Evolutionary conservation across 1,140 invertebrate genomes (phyloP).

Genomic region (Ectropis grisescens): DNA sequence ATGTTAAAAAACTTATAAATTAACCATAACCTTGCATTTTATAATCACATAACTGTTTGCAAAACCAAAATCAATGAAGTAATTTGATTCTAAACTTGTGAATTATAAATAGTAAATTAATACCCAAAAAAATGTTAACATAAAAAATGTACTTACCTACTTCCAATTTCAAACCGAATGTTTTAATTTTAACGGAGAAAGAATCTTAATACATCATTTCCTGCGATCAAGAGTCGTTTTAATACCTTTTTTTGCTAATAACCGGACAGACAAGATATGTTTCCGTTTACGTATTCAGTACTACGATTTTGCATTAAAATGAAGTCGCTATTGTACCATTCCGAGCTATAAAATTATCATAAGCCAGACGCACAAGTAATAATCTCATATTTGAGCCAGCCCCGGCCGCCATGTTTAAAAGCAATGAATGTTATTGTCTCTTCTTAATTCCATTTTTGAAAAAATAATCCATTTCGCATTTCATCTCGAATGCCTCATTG

Average conservation of each 20-base stretch:
- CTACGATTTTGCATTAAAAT: constrained; percentile 25
- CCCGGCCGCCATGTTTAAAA: constrained; percentile 58
- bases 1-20: too few species aligned
- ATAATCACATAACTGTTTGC: too few species aligned
- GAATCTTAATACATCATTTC: constrained; percentile 8
- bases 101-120: too few species aligned
- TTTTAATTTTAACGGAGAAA: too few species aligned
- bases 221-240: constrained; percentile 23
- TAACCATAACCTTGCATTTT: too few species aligned
- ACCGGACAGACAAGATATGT: constrained; percentile 24
- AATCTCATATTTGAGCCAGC: constrained; percentile 53
- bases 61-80: too few species aligned
- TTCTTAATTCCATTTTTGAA: constrained; percentile 68
- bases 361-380: constrained; percentile 37
- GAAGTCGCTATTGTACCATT: constrained; percentile 17
- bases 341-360: constrained; percentile 44
- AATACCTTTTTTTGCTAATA: constrained; percentile 12
- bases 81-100: too few species aligned
- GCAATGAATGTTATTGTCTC: constrained; percentile 67
- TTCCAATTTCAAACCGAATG: too few species aligned
- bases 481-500: constrained; percentile 50
- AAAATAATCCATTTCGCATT: constrained; percentile 68
- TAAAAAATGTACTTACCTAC: too few species aligned
- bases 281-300: constrained; percentile 17
- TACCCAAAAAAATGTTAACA: too few species aligned